phyloP scores from a whole-genome alignment of 2,113 vertebrate species.

The Geothlypis trichas region DNA sequence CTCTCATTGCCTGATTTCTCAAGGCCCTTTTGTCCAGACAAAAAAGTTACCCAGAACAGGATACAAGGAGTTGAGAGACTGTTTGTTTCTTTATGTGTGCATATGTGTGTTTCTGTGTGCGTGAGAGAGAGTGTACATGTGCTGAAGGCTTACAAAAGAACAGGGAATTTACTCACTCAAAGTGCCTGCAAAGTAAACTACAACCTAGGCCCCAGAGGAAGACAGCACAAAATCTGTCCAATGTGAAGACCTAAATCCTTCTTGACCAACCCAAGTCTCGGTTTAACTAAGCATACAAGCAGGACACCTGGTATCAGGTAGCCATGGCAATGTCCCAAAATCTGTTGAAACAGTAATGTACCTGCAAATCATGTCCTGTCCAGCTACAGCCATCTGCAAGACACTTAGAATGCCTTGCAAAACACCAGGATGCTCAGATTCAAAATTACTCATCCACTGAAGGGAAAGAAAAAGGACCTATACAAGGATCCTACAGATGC shows the following conservation, averaged over 20 bases:
- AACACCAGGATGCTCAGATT: not conserved
- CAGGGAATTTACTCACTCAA: not conserved
- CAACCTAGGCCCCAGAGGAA: not conserved
- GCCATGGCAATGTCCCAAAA: not conserved
- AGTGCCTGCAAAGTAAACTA: not conserved
- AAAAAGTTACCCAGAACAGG: not conserved
- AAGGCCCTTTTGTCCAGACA: not conserved
- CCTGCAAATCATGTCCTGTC: not conserved
- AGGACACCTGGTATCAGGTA: not conserved
- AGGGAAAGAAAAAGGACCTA: not conserved
- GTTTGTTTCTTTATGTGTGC: not conserved
- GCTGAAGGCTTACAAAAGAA: not conserved
- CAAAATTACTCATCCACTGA: not conserved
- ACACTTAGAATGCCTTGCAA: not conserved
- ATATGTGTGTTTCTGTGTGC: accelerated
- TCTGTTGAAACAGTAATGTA: not conserved
- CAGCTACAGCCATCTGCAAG: not conserved
- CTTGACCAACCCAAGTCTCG: not conserved
- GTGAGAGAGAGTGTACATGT: not conserved
- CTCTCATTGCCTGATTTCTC: not conserved
- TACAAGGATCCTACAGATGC: not conserved
- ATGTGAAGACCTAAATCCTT: not conserved
- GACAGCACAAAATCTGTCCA: not conserved
- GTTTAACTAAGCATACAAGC: not conserved
- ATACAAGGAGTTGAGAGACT: not conserved